These are phyloP conservation scores for Lophius piscatorius DNA, from an alignment of 2,113 vertebrate genomes.

Conservation along the genomic window DNA sequence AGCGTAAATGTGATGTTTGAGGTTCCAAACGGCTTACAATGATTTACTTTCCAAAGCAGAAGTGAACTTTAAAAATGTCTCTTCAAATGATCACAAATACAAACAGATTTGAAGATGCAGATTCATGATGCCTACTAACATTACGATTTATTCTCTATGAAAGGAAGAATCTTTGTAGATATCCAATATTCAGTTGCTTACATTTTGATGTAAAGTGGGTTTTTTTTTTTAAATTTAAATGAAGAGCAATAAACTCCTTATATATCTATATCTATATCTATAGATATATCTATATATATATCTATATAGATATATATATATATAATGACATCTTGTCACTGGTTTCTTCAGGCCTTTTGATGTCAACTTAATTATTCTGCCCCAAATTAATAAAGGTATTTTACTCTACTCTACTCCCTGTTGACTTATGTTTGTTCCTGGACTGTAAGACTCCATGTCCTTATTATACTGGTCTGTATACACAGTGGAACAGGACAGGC, in stretches of 20 bases:
- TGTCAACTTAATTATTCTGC: neutral
- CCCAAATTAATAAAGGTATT: neutral
- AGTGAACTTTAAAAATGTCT: slow-evolving; percentile 45
- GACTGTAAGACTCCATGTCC: no score
- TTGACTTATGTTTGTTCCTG: no score
- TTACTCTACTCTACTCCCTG: neutral
- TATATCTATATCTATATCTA: no score
- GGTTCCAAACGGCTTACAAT: slow-evolving; percentile 1
- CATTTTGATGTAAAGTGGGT: slow-evolving; percentile 25
- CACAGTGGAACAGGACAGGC: slow-evolving; percentile 39
- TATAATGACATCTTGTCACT: neutral
- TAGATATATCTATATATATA: no score
- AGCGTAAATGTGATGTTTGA: slow-evolving; percentile 5
- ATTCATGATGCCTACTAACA: no score
- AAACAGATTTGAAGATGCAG: no score
- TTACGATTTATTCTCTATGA: no score
- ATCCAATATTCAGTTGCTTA: slow-evolving; percentile 37
- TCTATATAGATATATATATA: no score
- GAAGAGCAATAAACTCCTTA: slow-evolving; percentile 81
- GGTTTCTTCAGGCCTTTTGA: neutral
- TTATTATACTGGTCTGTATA: slow-evolving; percentile 54
- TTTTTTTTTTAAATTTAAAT: slow-evolving; percentile 60
- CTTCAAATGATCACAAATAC: slow-evolving; percentile 11
- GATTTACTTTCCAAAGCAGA: slow-evolving; percentile 35
- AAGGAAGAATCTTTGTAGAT: no score